Percentiles rank a stretch among this genome's conserved stretches.
Conservation (phyloP, 2,797 vertebrate genomes). For the Psittacula derbiana region DNA sequence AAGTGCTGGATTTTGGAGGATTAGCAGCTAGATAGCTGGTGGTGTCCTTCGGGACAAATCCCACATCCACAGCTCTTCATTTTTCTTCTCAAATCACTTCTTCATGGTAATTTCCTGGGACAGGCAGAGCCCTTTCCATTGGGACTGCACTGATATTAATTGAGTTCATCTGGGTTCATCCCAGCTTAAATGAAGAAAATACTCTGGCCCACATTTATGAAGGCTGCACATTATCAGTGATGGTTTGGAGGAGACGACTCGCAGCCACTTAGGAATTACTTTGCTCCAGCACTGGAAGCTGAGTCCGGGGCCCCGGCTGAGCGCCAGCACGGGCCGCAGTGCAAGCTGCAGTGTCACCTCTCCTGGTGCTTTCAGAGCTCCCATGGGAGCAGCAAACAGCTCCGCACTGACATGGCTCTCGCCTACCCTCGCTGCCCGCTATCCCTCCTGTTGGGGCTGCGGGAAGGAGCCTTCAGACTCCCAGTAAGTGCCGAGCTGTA, state of each 20-base stretch:
- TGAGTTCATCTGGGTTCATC: background rate
- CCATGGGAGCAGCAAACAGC: background rate
- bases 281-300: background rate
- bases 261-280: background rate
- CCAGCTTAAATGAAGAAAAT: background rate
- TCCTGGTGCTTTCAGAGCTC: background rate
- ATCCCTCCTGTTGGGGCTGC: background rate
- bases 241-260: background rate
- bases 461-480: background rate
- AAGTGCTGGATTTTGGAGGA: background rate
- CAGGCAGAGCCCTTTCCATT: background rate
- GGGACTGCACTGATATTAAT: background rate
- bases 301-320: background rate
- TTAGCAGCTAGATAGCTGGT: background rate
- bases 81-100: background rate
- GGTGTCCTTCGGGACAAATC: background rate
- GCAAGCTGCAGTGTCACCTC: background rate
- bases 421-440: background rate
- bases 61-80: background rate
- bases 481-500: background rate
- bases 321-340: fast-evolving
- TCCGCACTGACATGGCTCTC: background rate
- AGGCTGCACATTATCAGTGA: background rate
- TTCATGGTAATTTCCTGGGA: background rate
- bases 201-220: fast-evolving